Base-by-base conservation (phyloP, 2,797 vertebrate genomes). In the Sebastes nivosus region DNA sequence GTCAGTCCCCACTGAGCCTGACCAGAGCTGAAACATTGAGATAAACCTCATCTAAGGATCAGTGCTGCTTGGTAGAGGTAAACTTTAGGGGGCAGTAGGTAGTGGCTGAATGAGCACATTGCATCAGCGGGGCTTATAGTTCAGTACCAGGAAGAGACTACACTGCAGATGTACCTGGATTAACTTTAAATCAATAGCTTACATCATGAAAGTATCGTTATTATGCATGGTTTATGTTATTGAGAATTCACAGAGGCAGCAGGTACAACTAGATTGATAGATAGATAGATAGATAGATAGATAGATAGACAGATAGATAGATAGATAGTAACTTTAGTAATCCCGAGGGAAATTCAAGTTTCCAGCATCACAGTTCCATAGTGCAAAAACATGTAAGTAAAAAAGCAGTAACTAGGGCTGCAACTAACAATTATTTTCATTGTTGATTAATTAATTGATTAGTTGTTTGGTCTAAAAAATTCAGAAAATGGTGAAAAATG, bases 31-130 rank as follows among this genome's bases (percentile, higher is more conserved):
- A 86, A 89, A 88, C 76, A 76, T 66, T 52, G n/a, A 87, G 81
- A 92, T 90, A 92, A 91, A 91, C 71, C 89, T 82, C 71, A 77
- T 83, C 60, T 57, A n/a, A 77, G 77, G 79, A 84, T 81, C 84
- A 83, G 77, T 42, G 73, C 77, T 83, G 71, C 80, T 86, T 81
- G 75, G 71, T 67, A 63, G 84, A 87, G 77, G 83, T 80, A 79
- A 79, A 85, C 87, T 87, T 88, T 71, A 82, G 81, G 77, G 71
- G 80, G 80, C 75, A 85, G 84, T 75, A 77, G 72, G 61, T 38
- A 74, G 73, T 42, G 76, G 75, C 61, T 68, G 58, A 87, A 79
- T 50, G 55, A 67, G 57, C 36, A 77, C 32, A 67, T 30, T 14
- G 42, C 52, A 80, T 77, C n/a, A 72, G 38, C 65, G 46, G 4